Evolutionary conservation across 2,888 invertebrate species (phyloP).

Genomic region (Colletes collaris): DNA sequence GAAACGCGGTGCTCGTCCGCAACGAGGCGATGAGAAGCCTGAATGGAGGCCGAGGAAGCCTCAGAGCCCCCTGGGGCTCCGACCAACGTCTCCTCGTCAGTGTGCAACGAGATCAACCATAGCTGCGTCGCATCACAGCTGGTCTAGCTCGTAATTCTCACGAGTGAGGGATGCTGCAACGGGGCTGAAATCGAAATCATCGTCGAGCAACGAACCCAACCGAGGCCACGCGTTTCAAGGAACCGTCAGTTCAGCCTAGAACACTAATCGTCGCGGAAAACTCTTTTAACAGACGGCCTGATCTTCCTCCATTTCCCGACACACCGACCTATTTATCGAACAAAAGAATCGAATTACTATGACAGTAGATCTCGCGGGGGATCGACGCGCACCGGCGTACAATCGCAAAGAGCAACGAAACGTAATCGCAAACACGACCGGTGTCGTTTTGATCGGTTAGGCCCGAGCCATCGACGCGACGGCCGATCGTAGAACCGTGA

Average conservation of each 20-base stretch:
- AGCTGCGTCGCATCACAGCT: slow-evolving; percentile 41
- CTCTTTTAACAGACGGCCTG: slow-evolving; percentile 35
- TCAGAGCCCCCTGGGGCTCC: slow-evolving; percentile 82
- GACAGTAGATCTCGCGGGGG: slow-evolving; percentile 15
- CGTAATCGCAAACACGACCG: neutral
- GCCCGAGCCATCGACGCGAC: neutral
- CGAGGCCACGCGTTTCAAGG: neutral
- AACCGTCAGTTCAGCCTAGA: slow-evolving; percentile 19
- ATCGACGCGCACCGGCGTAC: slow-evolving; percentile 15
- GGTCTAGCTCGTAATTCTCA: slow-evolving; percentile 35
- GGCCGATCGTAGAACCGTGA: slow-evolving; percentile 23
- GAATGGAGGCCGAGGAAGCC: slow-evolving; percentile 82
- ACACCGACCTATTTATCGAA: slow-evolving; percentile 4
- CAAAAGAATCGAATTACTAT: slow-evolving; percentile 27
- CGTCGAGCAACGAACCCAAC: neutral
- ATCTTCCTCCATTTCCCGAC: slow-evolving; percentile 2
- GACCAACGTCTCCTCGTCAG: slow-evolving; percentile 72
- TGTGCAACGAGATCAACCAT: slow-evolving; percentile 60
- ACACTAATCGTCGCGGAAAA: neutral
- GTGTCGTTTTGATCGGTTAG: slow-evolving; percentile 2
- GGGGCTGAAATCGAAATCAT: neutral
- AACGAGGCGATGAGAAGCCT: slow-evolving; percentile 79
- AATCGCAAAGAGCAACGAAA: slow-evolving; percentile 29
- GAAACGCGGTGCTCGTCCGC: slow-evolving; percentile 67
- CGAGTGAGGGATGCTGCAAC: neutral